phyloP scores from a whole-genome alignment of 2,797 vertebrate species.

The Naso thynnoides region DNA sequence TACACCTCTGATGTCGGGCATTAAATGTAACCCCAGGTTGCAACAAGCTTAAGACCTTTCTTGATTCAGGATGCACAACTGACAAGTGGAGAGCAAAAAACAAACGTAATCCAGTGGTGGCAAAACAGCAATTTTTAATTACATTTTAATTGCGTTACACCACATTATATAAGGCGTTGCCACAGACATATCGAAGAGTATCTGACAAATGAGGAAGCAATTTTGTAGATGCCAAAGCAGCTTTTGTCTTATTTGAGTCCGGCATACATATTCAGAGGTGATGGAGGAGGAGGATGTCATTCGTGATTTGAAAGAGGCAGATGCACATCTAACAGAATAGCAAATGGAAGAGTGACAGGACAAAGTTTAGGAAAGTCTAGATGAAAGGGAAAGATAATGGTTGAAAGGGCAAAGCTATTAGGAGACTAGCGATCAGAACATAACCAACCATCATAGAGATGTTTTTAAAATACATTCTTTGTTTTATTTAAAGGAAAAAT shows the following conservation, averaged over 20 bases:
- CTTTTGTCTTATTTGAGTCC: constrained; percentile 43
- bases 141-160: constrained; percentile 72
- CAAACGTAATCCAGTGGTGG: constrained; percentile 56
- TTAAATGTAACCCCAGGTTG: constrained; percentile 62
- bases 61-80: constrained; percentile 53
- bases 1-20: constrained; percentile 47
- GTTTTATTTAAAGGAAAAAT: background rate
- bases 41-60: constrained; percentile 56
- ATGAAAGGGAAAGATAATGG: background rate
- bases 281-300: background rate
- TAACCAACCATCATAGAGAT: background rate
- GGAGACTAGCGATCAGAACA: background rate
- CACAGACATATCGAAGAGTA: constrained; percentile 59
- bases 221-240: constrained; percentile 33
- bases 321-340: background rate
- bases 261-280: constrained; percentile 5
- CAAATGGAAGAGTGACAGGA: background rate
- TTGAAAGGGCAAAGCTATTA: background rate
- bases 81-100: constrained; percentile 56
- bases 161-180: constrained; percentile 67
- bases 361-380: background rate
- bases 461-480: background rate
- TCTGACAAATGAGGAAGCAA: constrained; percentile 15
- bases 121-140: constrained; percentile 74
- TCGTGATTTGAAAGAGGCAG: background rate